phyloP scores from a whole-genome alignment of 2,888 invertebrate species.

The Penaeus monodon region DNA sequence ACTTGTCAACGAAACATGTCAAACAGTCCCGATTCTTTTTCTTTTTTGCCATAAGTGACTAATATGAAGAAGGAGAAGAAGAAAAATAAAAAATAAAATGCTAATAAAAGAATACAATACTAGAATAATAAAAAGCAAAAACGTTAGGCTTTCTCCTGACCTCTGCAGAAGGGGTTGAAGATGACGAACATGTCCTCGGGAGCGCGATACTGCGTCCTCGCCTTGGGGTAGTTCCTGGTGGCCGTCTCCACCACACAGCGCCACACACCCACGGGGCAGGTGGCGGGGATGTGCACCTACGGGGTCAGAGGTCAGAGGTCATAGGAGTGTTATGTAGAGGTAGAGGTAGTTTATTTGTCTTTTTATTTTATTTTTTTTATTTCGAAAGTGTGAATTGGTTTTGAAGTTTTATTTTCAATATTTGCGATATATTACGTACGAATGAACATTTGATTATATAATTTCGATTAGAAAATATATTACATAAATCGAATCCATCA shows the following conservation, averaged over 20 bases:
- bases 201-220: conserved; percentile 52
- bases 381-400: background rate
- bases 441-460: no score
- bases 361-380: no score
- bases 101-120: no score
- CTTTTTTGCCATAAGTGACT: no score
- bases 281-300: conserved; percentile 76
- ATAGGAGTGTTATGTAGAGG: background rate
- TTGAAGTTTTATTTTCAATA: background rate
- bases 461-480: no score
- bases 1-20: background rate
- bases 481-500: no score
- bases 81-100: no score
- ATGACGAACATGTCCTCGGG: conserved; percentile 75
- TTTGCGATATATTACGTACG: background rate
- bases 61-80: no score
- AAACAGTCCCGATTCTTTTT: background rate
- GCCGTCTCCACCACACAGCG: conserved; percentile 77
- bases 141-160: conserved; percentile 71
- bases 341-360: no score
- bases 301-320: background rate
- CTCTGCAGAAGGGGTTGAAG: conserved; percentile 84
- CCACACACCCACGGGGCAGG: conserved; percentile 80
- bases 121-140: no score
- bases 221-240: conserved; percentile 68